Base-by-base conservation (phyloP, 2,888 invertebrate species). In the Eudemis profundana region DNA sequence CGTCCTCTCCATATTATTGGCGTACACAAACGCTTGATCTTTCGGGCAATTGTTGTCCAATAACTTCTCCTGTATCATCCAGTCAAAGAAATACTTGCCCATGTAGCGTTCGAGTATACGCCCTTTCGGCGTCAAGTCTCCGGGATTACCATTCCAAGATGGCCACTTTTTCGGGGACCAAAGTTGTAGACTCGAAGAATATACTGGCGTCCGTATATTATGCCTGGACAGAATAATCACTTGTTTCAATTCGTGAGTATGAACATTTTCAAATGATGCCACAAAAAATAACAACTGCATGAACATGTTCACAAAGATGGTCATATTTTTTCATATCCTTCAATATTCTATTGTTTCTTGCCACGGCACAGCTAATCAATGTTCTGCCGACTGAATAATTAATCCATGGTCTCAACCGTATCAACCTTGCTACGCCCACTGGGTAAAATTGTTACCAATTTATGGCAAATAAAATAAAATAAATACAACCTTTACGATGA, bases 81-180 rank as follows among this genome's bases (percentile, higher is more conserved):
- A 90, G 2, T 77, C 69, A 0, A 76, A 69, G 44, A 90, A 79
- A 65, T 85, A 89, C 62, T 79, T 75, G 0, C 83, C 89, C 81
- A 90, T 83, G 23, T 78, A 80, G 17, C 75, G 75, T 74, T 90
- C 90, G 12, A 90, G 68, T 0, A 76, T 27, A 0, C 71, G 76
- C 0, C 90, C 90, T 77, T 85, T 90, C 12, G 71, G 60, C 0
- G 90, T 90, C 54, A 90, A 78, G 67, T 76, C 46, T 7, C 83
- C 85, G n/a, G 36, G 8, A 0, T 15, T n/a, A 4, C 12, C 23
- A 10, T 36, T 23, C 53, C 53, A 53, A 3, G 4, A 2, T 4
- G 61, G 53, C 61, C 61, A 61, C 19, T 46, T 36, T 53, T 53
- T 61, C 15, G 50, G 29, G 15, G 4, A 29, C 4, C 12, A 15